Percentiles rank a stretch among this genome's conserved stretches.
Conservation (phyloP, 2,888 invertebrate species). For the Halictus ligatus region DNA sequence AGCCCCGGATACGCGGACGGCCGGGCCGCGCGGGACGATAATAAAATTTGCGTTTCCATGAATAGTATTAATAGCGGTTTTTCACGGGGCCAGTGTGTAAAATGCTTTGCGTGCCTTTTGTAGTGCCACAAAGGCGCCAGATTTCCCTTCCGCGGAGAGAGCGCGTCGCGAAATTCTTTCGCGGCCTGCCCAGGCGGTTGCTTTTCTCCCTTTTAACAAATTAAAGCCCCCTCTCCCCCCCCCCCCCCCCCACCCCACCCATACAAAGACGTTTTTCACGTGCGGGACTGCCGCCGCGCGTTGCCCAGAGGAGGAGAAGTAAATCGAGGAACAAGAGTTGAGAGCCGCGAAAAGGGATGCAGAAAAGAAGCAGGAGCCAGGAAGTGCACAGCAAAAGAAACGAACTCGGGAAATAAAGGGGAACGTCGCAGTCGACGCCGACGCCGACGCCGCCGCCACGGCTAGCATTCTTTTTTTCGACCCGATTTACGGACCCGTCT, state of each 20-base stretch:
- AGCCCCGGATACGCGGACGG: neutral
- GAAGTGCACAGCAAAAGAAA: slow-evolving; percentile 41
- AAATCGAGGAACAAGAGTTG: slow-evolving; percentile 32
- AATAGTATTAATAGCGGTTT: neutral
- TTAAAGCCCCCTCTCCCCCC: slow-evolving; percentile 68
- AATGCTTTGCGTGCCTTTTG: neutral
- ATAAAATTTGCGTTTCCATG: neutral
- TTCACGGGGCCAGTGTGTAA: slow-evolving; percentile 1
- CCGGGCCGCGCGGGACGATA: neutral
- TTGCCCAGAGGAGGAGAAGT: slow-evolving; percentile 34
- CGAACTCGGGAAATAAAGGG: slow-evolving; percentile 49
- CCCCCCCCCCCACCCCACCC: slow-evolving; percentile 48
- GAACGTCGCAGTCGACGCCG: slow-evolving; percentile 5
- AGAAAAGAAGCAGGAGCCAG: slow-evolving; percentile 36
- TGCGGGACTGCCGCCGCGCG: slow-evolving; percentile 37
- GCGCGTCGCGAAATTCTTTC: slow-evolving; percentile 19
- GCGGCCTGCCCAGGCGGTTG: slow-evolving; percentile 37
- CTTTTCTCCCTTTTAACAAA: slow-evolving; percentile 80
- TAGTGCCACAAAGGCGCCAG: slow-evolving; percentile 11
- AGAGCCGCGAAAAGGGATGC: slow-evolving; percentile 19
- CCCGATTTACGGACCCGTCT: slow-evolving; percentile 64
- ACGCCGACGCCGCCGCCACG: neutral
- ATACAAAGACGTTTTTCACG: slow-evolving; percentile 68
- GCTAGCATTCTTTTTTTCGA: slow-evolving; percentile 43
- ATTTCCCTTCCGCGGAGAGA: slow-evolving; percentile 23